A percentile compares a stretch with the other conserved stretches of the same genome.
Conservation (phyloP, 2,113 vertebrate genomes). For the Leptocoma aspasia region DNA sequence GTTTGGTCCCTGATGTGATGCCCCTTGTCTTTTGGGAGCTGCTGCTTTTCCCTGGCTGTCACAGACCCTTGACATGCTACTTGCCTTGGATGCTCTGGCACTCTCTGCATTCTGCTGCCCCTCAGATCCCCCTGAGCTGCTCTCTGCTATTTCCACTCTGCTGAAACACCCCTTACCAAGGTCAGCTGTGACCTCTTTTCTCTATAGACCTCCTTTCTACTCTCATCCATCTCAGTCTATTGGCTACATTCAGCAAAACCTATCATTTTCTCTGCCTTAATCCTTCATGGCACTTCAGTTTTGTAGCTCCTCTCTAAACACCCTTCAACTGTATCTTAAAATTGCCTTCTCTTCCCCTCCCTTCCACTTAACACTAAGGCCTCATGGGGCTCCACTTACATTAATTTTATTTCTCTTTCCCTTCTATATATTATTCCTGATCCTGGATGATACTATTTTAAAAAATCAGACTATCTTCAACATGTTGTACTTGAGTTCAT, state of each 20-base stretch:
- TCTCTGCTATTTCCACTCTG: not conserved
- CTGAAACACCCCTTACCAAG: not conserved
- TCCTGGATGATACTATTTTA: not conserved
- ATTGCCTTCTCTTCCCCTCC: not conserved
- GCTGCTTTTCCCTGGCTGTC: not conserved
- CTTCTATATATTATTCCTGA: not conserved
- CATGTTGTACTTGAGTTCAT: not conserved
- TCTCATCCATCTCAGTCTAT: not conserved
- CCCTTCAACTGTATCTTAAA: not conserved
- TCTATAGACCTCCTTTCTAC: not conserved
- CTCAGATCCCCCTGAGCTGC: not conserved
- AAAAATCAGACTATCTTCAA: not conserved
- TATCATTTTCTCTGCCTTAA: not conserved
- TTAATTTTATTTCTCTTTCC: not conserved
- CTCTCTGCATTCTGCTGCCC: fast-evolving
- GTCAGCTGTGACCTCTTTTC: not conserved
- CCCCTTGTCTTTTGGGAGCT: fast-evolving
- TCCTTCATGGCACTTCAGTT: not conserved
- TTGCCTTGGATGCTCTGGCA: fast-evolving
- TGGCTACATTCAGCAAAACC: not conserved
- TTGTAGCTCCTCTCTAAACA: not conserved
- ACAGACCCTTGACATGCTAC: fast-evolving
- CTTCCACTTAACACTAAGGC: not conserved
- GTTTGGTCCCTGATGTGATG: fast-evolving
- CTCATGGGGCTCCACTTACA: not conserved